These are phyloP conservation scores for Mechanitis mazaeus DNA, from an alignment of 2,888 invertebrate species.

Conservation along the genomic window DNA sequence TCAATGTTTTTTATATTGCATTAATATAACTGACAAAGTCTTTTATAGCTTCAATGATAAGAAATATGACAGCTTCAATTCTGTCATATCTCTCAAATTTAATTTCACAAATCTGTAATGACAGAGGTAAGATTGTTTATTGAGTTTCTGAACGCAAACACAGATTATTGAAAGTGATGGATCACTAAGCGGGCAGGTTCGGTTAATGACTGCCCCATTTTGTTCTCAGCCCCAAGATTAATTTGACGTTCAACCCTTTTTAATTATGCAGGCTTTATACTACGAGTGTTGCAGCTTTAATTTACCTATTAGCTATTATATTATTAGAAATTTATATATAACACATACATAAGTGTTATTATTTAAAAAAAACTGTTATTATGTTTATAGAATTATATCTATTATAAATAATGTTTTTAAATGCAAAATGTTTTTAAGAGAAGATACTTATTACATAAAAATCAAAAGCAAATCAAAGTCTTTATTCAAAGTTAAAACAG, in stretches of 20 bases:
- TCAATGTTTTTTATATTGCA: background rate
- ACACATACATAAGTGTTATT: background rate
- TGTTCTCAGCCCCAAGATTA: conserved; percentile 49
- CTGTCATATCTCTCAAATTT: background rate
- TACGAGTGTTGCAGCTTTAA: conserved; percentile 22
- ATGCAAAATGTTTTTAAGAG: no score
- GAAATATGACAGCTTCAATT: background rate
- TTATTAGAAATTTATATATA: background rate
- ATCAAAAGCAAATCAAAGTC: no score
- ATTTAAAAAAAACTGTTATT: no score
- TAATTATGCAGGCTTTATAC: conserved; percentile 53
- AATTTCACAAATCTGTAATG: conserved; percentile 1
- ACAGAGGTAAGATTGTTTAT: conserved; percentile 3
- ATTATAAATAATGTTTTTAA: no score
- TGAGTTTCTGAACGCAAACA: conserved; percentile 6
- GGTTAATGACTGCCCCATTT: conserved; percentile 50
- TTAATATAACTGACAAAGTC: background rate
- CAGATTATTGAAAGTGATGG: conserved; percentile 44
- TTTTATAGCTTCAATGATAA: no score
- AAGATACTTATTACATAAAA: no score
- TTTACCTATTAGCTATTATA: conserved; percentile 7
- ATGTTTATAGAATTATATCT: no score
- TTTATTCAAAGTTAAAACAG: no score
- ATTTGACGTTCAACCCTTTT: conserved; percentile 52
- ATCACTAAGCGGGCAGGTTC: conserved; percentile 31